Evolutionary conservation across 2,888 invertebrate species (phyloP), one percentile per base, ranked within the genome.

Genomic region (Dysmachus trigonus): DNA sequence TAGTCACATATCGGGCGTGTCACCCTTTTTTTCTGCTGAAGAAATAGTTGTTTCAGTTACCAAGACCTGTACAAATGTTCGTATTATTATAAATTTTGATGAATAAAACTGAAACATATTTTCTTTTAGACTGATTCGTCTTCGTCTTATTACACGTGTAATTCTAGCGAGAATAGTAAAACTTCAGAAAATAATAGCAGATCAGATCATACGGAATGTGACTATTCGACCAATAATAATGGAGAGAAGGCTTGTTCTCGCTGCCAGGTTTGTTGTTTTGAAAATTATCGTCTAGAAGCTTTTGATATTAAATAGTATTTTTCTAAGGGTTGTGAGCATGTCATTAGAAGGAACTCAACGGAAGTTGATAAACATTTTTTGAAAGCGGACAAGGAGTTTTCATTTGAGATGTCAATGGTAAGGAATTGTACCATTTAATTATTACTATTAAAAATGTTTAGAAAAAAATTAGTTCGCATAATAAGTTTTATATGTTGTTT

Each of bases 1-100:
- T 83, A 93, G 93, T 85, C 92, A 92, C 88, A 92, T 96, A 87
- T 96, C 96, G 31, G 97, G 96, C 0, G 94, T 96, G 18, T 94
- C 94, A 85, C 95, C 96, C 0, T 96, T 96, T 89, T 94, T 95
- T 89, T 96, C 96, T 83, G 95, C 95, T 4, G 95, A 95, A 87
- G 95, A 94, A 89, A 93, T 94, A 15, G 90, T 91, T 79, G 87
- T 91, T 0, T 91, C 91, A 2, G 31, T 51, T 53, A 15, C 62
- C 27, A 35, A 18, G 71, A 74, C 33, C 30, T 27, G 33, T 53
- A 85, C 33, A 47, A 86, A 82, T 53, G 77, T 86, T 15, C 27
- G 53, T 82, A 72, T 73, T 6, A 13, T 22, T 1, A 22, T 7
- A 22, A 62, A 62, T 10, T 3, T 27, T 27, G 1, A 8, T 18